A percentile compares a stretch with the other conserved stretches of the same genome.
Conservation (phyloP, 2,797 vertebrate species). For the Morelia viridis region DNA sequence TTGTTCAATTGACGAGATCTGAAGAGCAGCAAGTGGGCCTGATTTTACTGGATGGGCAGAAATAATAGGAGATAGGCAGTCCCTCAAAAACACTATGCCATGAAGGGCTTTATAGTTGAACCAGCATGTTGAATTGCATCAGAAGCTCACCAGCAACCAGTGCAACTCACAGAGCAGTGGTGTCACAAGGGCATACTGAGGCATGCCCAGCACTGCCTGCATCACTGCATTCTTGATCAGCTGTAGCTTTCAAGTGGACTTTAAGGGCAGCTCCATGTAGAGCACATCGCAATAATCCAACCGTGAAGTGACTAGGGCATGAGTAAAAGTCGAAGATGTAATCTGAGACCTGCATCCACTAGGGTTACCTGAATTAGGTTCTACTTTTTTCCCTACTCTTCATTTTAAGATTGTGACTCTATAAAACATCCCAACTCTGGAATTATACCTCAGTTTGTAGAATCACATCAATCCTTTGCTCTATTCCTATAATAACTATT, state of each 20-base stretch:
- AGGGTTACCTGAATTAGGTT: neutral
- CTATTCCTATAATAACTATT: neutral
- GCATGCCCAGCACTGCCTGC: neutral
- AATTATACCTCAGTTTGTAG: neutral
- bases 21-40: neutral
- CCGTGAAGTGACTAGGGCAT: neutral
- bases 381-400: neutral
- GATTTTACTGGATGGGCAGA: neutral
- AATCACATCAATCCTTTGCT: neutral
- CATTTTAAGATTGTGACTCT: neutral
- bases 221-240: neutral
- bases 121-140: neutral
- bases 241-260: neutral
- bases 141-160: neutral
- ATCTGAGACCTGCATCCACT: neutral
- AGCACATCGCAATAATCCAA: neutral
- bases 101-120: neutral
- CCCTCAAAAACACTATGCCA: neutral
- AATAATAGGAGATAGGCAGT: neutral
- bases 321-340: neutral
- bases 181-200: neutral
- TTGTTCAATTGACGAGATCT: neutral
- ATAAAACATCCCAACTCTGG: neutral
- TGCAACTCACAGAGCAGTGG: neutral
- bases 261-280: neutral